Evolutionary conservation across 2,888 invertebrate species (phyloP), one percentile per base, ranked within the genome.

Genomic region (Lasioglossum pauxillum): DNA sequence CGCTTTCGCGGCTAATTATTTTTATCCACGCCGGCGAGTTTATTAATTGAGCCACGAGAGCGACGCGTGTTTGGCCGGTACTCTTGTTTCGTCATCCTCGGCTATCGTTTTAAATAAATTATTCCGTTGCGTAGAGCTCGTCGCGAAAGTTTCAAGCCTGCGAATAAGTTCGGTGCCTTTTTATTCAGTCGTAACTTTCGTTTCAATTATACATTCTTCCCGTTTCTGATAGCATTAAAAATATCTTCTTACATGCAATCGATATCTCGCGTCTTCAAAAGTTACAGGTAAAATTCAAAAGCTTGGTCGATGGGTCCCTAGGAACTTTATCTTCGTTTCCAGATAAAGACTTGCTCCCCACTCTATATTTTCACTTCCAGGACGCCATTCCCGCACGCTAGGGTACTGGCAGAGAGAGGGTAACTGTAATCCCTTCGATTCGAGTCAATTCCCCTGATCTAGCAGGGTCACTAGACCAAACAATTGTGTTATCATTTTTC

Each of bases 101-200:
- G 53, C 77, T 77, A 73, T 67, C 64, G 60, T 49, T 41, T 75
- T 78, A 75, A 83, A 83, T 83, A 78, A 83, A 83, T 83, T 67
- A 78, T 64, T 41, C 23, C 35, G 46, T 19, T 31, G 46, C 27
- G 77, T 67, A 67, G 67, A 64, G 19, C 19, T 5, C 67, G 60
- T 5, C 27, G 60, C 60, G 27, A 60, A 60, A 60, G 60, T 60
- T 14, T 60, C 27, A 12, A 10, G 53, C 10, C 23, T 53, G 53
- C 53, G 4, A n/a, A 53, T n/a, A n/a, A 53, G 53, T n/a, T 53
- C 23, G 53, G 1, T 8, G 53, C 10, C 53, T 53, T 10, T 53
- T 53, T n/a, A 10, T 53, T 53, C 53, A n/a, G 23, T 10, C 10
- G 53, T 53, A 53, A 53, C n/a, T n/a, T 53, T 53, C 23, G 53